A percentile compares a stretch with the other conserved stretches of the same genome.
Evolutionary conservation across 2,797 vertebrate species (phyloP).

Genomic region (Squalus acanthias): DNA sequence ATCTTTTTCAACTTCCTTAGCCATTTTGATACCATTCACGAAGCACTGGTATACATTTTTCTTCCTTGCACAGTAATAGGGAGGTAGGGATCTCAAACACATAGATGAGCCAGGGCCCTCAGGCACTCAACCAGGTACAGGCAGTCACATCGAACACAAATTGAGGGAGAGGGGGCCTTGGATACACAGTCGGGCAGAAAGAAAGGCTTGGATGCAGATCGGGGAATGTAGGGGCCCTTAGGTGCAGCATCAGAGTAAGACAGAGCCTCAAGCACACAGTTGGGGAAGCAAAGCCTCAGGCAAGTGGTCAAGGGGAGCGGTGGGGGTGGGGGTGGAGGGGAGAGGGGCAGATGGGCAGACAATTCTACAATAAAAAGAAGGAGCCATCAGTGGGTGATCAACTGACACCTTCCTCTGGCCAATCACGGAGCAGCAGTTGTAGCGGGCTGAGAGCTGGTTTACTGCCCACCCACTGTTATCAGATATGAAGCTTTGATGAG

Average conservation of each 20-base stretch:
- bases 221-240: background rate
- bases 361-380: too few species aligned
- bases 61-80: background rate
- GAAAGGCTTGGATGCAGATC: background rate
- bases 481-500: too few species aligned
- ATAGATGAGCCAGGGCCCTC: background rate
- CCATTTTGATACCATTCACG: background rate
- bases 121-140: background rate
- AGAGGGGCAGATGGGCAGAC: too few species aligned
- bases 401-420: too few species aligned
- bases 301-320: background rate
- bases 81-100: background rate
- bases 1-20: background rate
- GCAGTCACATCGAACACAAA: background rate
- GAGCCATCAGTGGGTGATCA: too few species aligned
- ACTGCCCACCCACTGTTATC: too few species aligned
- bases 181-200: background rate
- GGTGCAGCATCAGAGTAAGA: too few species aligned
- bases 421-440: too few species aligned
- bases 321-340: too few species aligned
- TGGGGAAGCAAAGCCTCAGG: background rate
- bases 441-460: too few species aligned
- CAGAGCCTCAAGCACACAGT: too few species aligned
- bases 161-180: background rate
- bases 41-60: background rate